These are phyloP conservation scores for Caenorhabditis uteleia DNA, from an alignment of 2,888 invertebrate species.

Conservation along the genomic window DNA sequence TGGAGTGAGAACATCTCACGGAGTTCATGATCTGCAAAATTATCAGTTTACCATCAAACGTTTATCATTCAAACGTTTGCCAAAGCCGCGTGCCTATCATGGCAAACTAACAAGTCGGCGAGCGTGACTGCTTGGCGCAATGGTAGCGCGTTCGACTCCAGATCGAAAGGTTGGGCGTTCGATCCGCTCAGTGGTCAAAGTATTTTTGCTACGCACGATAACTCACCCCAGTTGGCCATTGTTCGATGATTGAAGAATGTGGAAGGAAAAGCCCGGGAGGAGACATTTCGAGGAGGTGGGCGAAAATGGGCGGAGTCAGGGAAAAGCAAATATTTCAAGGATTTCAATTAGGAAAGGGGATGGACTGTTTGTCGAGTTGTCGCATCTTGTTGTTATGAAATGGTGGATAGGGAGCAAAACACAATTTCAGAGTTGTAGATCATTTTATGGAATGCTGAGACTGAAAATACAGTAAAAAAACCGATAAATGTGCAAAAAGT, in stretches of 20 bases:
- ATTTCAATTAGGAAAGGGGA: no score
- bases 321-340: background rate
- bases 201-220: constrained; percentile 7
- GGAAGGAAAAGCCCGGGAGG: background rate
- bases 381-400: no score
- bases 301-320: background rate
- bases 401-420: no score
- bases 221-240: constrained; percentile 42
- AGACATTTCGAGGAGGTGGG: background rate
- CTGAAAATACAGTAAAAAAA: no score
- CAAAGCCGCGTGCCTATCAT: background rate
- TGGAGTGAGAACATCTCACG: constrained; percentile 59
- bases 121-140: constrained; percentile 54
- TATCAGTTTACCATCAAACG: no score
- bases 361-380: no score
- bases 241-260: background rate
- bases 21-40: constrained; percentile 51
- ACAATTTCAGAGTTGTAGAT: no score
- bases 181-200: constrained; percentile 59
- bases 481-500: no score
- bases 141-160: constrained; percentile 62
- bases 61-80: background rate
- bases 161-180: constrained; percentile 62
- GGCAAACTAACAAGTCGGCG: background rate
- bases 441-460: no score